Evolutionary conservation across 2,797 vertebrate species (phyloP).

Genomic region (Sebastes matsubarae): DNA sequence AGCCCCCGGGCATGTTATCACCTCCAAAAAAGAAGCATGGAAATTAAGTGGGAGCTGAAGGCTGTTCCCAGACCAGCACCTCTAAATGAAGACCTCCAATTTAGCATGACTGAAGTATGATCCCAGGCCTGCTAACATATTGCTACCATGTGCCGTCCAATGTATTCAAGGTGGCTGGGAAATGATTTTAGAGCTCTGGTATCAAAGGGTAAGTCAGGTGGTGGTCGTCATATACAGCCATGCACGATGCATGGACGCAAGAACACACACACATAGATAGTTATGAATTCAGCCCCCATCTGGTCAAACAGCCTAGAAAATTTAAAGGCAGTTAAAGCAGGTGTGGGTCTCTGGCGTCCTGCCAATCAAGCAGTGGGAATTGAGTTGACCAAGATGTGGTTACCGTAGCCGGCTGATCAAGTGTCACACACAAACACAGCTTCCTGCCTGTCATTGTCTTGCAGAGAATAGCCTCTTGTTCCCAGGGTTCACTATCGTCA

Average conservation of each 20-base stretch:
- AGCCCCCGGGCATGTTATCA: constrained; percentile 76
- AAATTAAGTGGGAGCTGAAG: constrained; percentile 65
- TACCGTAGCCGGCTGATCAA: constrained; percentile 63
- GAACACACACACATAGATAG: constrained; percentile 32
- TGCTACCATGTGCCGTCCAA: constrained; percentile 82
- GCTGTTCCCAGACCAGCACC: constrained; percentile 63
- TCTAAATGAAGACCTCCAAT: constrained; percentile 73
- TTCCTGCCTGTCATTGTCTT: constrained; percentile 58
- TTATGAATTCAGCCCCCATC: constrained; percentile 59
- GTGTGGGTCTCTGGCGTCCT: constrained; percentile 69
- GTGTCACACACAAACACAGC: constrained; percentile 62
- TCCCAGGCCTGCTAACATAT: constrained; percentile 66
- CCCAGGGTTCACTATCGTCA: constrained; percentile 49
- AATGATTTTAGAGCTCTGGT: constrained; percentile 58
- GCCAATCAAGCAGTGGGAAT: constrained; percentile 65
- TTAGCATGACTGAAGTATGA: constrained; percentile 76
- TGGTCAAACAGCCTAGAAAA: constrained; percentile 38
- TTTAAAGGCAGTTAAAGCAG: constrained; percentile 69
- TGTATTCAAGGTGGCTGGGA: constrained; percentile 68
- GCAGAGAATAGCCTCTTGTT: constrained; percentile 56
- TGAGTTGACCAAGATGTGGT: constrained; percentile 42
- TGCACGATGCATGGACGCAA: constrained; percentile 23
- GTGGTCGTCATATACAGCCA: constrained; percentile 34
- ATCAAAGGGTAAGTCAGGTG: constrained; percentile 71
- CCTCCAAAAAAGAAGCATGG: constrained; percentile 64